phyloP scores from a whole-genome alignment of 2,888 invertebrate genomes.

The Phortica magna region DNA sequence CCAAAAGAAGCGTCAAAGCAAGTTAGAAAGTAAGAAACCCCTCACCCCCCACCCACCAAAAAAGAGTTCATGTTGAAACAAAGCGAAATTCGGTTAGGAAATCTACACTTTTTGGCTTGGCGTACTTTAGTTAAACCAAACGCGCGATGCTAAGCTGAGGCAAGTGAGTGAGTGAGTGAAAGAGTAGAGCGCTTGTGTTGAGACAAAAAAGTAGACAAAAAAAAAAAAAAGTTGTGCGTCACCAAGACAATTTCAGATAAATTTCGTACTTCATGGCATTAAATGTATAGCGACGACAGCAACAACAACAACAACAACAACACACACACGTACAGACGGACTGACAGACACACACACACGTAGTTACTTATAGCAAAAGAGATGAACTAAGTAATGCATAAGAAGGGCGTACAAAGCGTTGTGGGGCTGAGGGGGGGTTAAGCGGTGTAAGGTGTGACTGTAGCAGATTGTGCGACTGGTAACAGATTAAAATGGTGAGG shows the following conservation, averaged over 20 bases:
- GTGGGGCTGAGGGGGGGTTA: too few relatives aligned
- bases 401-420: too few relatives aligned
- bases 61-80: not conserved
- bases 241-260: not conserved
- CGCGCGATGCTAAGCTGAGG: not conserved
- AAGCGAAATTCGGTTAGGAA: constrained; percentile 4
- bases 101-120: not conserved
- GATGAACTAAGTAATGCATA: too few relatives aligned
- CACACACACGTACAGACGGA: constrained; percentile 1
- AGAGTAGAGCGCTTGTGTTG: not conserved
- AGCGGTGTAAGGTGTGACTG: too few relatives aligned
- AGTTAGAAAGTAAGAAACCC: too few relatives aligned
- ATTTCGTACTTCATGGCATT: not conserved
- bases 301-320: constrained; percentile 36
- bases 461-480: too few relatives aligned
- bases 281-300: not conserved
- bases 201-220: not conserved
- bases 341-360: too few relatives aligned
- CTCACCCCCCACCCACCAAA: too few relatives aligned
- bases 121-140: too few relatives aligned
- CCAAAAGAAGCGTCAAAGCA: too few relatives aligned
- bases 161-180: not conserved
- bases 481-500: too few relatives aligned
- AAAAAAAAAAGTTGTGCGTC: not conserved
- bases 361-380: too few relatives aligned